A percentile compares a stretch with the other conserved stretches of the same genome.
Evolutionary conservation across 2,113 vertebrate species (phyloP).

Genomic region (Toxotes chatareus): DNA sequence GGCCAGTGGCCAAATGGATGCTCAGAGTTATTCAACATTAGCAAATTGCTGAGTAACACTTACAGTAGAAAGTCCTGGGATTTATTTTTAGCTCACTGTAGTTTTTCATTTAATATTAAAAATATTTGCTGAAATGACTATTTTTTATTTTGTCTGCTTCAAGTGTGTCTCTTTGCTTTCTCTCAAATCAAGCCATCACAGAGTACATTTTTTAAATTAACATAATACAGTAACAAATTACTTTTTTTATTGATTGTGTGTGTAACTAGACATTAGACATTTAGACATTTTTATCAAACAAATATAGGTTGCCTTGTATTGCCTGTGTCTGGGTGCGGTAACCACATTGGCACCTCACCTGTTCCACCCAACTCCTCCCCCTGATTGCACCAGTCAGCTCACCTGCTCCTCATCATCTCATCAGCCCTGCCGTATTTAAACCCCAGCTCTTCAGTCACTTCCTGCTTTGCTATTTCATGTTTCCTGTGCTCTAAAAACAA

Average conservation of each 20-base stretch:
- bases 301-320: not conserved
- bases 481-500: too few species aligned
- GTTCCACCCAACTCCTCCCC: too few species aligned
- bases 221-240: not conserved
- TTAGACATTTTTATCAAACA: not conserved
- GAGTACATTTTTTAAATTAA: not conserved
- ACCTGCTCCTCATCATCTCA: too few species aligned
- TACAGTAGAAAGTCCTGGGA: not conserved
- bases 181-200: not conserved
- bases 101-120: conserved; percentile 17
- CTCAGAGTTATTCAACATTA: conserved; percentile 1
- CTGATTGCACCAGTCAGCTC: too few species aligned
- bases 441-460: too few species aligned
- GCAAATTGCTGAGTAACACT: conserved; percentile 17
- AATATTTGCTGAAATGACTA: not conserved
- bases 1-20: conserved; percentile 23
- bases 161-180: not conserved
- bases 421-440: too few species aligned
- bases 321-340: too few species aligned
- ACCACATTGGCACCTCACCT: too few species aligned
- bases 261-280: too few species aligned
- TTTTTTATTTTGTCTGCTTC: not conserved
- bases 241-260: not conserved
- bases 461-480: too few species aligned
- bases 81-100: conserved; percentile 1